These are phyloP conservation scores for Odontamblyopus lacepedii DNA, from an alignment of 2,797 vertebrate species.

Conservation along the genomic window DNA sequence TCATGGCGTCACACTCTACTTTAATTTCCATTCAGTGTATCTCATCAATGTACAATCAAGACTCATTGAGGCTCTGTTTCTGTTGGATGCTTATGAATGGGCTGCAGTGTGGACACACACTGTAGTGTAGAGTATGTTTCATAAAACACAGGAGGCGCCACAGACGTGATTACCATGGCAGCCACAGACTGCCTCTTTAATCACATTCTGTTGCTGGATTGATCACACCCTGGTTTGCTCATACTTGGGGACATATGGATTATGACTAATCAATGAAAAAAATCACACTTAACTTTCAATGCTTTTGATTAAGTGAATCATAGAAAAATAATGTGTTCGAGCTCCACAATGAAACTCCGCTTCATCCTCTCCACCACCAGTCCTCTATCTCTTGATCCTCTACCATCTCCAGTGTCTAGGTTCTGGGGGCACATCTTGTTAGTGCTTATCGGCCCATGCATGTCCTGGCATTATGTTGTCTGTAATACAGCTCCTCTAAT, in stretches of 20 bases:
- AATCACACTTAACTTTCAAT: neutral
- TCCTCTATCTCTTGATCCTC: too few relatives aligned
- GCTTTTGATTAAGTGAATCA: neutral
- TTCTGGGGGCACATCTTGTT: too few relatives aligned
- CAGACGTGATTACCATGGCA: slow-evolving; percentile 25
- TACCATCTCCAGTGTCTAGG: neutral
- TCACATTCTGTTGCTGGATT: slow-evolving; percentile 22
- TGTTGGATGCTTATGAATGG: slow-evolving; percentile 11
- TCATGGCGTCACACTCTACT: neutral
- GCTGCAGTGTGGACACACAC: slow-evolving; percentile 14
- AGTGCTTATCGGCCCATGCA: too few relatives aligned
- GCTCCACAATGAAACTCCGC: neutral
- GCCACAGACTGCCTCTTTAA: slow-evolving; percentile 17
- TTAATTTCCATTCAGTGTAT: too few relatives aligned
- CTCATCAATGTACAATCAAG: too few relatives aligned
- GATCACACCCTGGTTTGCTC: slow-evolving; percentile 26
- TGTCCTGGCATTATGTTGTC: too few relatives aligned
- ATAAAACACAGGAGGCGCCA: slow-evolving; percentile 25
- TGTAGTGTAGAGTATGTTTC: slow-evolving; percentile 8
- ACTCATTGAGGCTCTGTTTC: neutral
- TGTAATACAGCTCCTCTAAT: too few relatives aligned
- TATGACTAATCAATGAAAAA: slow-evolving; percentile 18
- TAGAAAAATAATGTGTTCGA: neutral
- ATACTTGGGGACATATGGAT: slow-evolving; percentile 17
- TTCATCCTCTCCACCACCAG: neutral